Conservation (phyloP, 1,140 invertebrate species). For the Cylas formicarius region DNA sequence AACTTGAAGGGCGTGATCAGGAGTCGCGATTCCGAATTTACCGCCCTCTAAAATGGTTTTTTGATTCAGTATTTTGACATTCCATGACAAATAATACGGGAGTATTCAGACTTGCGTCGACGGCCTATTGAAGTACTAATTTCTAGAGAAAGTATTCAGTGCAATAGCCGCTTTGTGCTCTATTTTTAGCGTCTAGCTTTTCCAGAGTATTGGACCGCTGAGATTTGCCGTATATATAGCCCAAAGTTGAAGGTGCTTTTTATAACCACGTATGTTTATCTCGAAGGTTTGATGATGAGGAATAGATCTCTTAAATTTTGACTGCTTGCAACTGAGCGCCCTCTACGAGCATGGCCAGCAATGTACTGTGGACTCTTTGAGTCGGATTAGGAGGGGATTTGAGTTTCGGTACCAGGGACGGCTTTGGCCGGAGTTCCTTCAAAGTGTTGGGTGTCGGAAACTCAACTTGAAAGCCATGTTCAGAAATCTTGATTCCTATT, state of each 20-base stretch:
- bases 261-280: too few species aligned
- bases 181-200: too few species aligned
- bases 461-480: slow-evolving; percentile 18
- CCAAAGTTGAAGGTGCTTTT: too few species aligned
- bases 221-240: too few species aligned
- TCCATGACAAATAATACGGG: slow-evolving; percentile 2
- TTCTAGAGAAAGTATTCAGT: too few species aligned
- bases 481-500: slow-evolving; percentile 9
- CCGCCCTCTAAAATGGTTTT: slow-evolving; percentile 6
- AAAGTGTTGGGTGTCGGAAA: slow-evolving; percentile 26
- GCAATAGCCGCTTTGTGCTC: too few species aligned
- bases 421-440: slow-evolving; percentile 35
- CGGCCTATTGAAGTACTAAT: too few species aligned
- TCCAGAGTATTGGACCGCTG: too few species aligned
- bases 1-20: slow-evolving; percentile 18
- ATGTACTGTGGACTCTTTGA: slow-evolving; percentile 37
- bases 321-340: too few species aligned
- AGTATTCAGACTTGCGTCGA: too few species aligned
- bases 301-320: too few species aligned
- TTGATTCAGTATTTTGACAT: background rate
- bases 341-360: slow-evolving; percentile 12
- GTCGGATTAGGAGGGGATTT: slow-evolving; percentile 32
- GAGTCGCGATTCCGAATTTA: slow-evolving; percentile 14
- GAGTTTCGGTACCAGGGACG: slow-evolving; percentile 25
- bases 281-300: too few species aligned